phyloP scores from a whole-genome alignment of 2,797 vertebrate species.

The Sebastes baramenuke region DNA sequence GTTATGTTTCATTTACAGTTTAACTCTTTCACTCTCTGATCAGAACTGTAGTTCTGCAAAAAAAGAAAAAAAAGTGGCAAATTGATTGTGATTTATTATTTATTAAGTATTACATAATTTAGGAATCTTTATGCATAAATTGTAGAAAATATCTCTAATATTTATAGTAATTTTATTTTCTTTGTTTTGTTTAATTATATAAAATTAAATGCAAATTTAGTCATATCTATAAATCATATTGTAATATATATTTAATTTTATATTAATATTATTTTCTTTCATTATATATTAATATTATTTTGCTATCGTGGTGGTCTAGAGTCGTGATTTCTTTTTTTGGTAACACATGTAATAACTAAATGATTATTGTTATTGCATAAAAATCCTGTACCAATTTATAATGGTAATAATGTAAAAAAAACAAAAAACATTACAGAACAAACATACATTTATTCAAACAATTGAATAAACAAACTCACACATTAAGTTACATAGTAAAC shows the following conservation, averaged over 20 bases:
- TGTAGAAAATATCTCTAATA: not conserved
- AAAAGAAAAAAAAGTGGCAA: not conserved
- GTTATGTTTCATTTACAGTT: constrained; percentile 14
- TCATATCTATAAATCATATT: not conserved
- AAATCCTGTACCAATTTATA: too few relatives aligned
- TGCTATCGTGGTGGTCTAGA: too few relatives aligned
- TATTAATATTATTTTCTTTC: too few relatives aligned
- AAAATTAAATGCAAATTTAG: not conserved
- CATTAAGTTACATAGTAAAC: not conserved
- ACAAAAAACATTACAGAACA: too few relatives aligned
- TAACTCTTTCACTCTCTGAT: not conserved
- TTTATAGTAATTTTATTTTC: not conserved
- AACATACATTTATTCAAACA: too few relatives aligned
- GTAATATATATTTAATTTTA: not conserved
- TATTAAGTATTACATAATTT: not conserved
- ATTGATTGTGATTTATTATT: not conserved
- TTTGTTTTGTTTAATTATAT: not conserved
- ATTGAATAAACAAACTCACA: too few relatives aligned
- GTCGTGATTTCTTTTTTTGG: too few relatives aligned
- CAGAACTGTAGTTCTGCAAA: not conserved
- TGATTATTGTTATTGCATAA: too few relatives aligned
- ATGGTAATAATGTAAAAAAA: too few relatives aligned
- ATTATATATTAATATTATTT: too few relatives aligned
- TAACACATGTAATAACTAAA: too few relatives aligned
- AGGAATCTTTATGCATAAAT: not conserved